phyloP scores from a whole-genome alignment of 2,113 vertebrate species.

The Aspidoscelis tigris region DNA sequence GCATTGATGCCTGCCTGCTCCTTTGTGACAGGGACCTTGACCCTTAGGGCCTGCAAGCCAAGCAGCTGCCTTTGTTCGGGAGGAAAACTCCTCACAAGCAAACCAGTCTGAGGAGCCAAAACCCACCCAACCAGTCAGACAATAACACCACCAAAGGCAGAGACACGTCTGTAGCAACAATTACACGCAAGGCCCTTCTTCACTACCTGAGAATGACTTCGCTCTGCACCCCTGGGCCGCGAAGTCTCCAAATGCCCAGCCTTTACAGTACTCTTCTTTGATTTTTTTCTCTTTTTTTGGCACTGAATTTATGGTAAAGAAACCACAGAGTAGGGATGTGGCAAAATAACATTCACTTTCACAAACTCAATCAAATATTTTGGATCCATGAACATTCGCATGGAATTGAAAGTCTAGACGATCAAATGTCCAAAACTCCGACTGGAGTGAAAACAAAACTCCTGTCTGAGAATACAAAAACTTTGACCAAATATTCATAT shows the following conservation, averaged over 20 bases:
- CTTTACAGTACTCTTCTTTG: neutral
- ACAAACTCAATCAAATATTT: no score
- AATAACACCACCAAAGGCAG: neutral
- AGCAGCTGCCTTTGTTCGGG: neutral
- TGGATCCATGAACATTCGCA: no score
- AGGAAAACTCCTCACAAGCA: neutral
- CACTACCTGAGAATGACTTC: neutral
- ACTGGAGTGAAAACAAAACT: no score
- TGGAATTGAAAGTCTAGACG: no score
- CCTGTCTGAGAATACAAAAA: no score
- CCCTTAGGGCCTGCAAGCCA: slow-evolving; percentile 2
- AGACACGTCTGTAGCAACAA: neutral
- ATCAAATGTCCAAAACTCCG: no score
- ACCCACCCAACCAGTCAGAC: neutral
- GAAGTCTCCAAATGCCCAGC: neutral
- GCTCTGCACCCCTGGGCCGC: neutral
- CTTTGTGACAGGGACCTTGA: neutral
- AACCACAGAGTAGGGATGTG: no score
- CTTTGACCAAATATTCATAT: no score
- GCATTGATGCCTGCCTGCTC: neutral
- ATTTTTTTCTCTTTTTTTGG: no score
- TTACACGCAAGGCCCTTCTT: neutral
- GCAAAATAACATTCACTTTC: no score
- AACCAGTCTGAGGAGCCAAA: no score
- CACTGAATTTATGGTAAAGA: neutral